Evolutionary conservation across 1,140 invertebrate genomes (phyloP), one percentile per base, ranked within the genome.

Genomic region (Nasonia vitripennis): DNA sequence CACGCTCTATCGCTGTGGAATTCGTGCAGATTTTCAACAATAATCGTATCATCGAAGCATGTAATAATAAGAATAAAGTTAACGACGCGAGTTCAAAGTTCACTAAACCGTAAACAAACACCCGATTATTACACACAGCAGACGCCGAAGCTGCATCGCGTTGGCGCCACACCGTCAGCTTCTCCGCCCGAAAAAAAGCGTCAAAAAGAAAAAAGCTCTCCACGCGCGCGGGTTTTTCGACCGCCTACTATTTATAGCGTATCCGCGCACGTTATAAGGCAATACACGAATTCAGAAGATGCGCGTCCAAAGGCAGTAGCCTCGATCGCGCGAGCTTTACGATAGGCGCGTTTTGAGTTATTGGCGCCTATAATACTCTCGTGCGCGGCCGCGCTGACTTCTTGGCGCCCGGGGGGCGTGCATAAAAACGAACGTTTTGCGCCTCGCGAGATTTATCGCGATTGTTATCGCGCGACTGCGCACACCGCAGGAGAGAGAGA

Each of bases 281-380:
- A 74, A 67, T 37, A 37, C 78, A 51, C 27, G 1, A 75, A 85
- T 85, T 85, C 80, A 85, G 78, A 85, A 85, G 78, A 27, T 77
- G 71, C 31, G 2, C 37, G 6, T 17, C 14, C 73, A 20, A 12
- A 31, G 17, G 73, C 73, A 31, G 37, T 34, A 34, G 73, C 73
- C 73, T 37, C 7, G 34, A 37, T 37, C 4, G 41, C 6, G 55
- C 11, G 34, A 68, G 51, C 73, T 70, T 77, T 78, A 78, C 74
- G 75, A 83, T 81, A 81, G 68, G 14, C 45, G 48, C 74, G 27
- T 48, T 84, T 78, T 84, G 74, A 84, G 12, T 78, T 84, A 84
- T 84, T 79, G 83, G 67, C 77, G 67, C 41, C 34, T 82, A 74
- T 34, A 55, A 48, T 74, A 5, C 70, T 27, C 14, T 37, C 34